Base-by-base conservation (phyloP, 2,797 vertebrate genomes). In the Eremophila alpestris region DNA sequence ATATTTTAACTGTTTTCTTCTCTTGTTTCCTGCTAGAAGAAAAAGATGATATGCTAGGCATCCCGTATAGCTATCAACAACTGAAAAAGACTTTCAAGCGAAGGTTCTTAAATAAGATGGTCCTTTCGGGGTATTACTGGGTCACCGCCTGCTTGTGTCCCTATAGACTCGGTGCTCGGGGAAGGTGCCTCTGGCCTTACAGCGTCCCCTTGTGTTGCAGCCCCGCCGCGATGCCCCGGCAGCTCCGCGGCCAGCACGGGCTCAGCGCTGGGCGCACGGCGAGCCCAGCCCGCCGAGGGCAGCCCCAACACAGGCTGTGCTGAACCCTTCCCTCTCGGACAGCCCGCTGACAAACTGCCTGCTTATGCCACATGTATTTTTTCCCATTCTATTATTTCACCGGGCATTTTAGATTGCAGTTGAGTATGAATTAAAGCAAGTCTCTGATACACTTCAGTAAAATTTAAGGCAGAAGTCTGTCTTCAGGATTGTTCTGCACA, bases 371-470 rank as follows among this genome's bases (percentile, higher is more conserved):
- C 22, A 10, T 29, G 7, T 21, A 7, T 26, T 22, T 10, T 10
- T 2, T 0, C 8, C 12, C n/a, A 5, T 49, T 74, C 20, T 55
- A 49, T 65, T 62, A 32, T 74, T 78, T 55, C 46, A 34, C 24
- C 8, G 3, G 27, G 21, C n/a, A 7, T 32, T 87, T 80, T 69
- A 52, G 43, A 54, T 70, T 89, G 48, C 64, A 64, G 45, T 46
- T 69, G 36, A 86, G n/a, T 77, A 32, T 26, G 40, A 87, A 73
- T 94, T 87, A 83, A 87, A 82, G 49, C 26, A 87, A 82, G 54
- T 38, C 32, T 62, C 40, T 76, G 70, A 65, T 62, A 75, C 8
- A 3, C 55, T 86, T 65, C 30, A 59, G 36, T 92, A 85, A 60
- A 23, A 59, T 38, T 83, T 56, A 21, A 45, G 65, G 59, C 23